A percentile compares a stretch with the other conserved stretches of the same genome.
Evolutionary conservation across 2,797 vertebrate genomes (phyloP).

Genomic region (Sebastes kiyomatsui): DNA sequence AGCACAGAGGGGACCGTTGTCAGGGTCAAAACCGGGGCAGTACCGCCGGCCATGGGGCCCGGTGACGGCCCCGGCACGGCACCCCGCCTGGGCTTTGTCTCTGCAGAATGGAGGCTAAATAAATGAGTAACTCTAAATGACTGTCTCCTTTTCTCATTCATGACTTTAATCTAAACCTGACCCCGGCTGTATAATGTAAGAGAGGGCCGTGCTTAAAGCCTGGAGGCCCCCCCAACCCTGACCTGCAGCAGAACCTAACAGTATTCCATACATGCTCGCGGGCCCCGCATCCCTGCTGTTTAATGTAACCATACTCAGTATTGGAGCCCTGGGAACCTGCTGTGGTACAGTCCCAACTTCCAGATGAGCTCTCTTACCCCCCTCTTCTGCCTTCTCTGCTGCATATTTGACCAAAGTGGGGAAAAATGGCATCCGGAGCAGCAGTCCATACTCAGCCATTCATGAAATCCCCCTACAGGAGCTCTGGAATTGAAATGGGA

Average conservation of each 20-base stretch:
- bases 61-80: constrained; percentile 60
- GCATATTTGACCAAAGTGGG: constrained; percentile 60
- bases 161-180: constrained; percentile 79
- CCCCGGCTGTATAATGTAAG: constrained; percentile 72
- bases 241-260: constrained; percentile 60
- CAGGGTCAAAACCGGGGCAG: constrained; percentile 83
- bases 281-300: constrained; percentile 55
- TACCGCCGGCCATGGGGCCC: constrained; percentile 56
- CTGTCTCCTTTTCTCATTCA: constrained; percentile 83
- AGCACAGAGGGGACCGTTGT: constrained; percentile 73
- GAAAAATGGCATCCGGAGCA: constrained; percentile 57
- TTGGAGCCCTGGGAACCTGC: constrained; percentile 59
- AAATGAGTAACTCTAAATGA: constrained; percentile 85
- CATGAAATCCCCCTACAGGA: constrained; percentile 76
- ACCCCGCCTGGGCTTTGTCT: constrained; percentile 80
- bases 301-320: constrained; percentile 64
- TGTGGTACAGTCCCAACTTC: constrained; percentile 63
- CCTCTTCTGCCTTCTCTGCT: constrained; percentile 33
- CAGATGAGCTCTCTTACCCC: constrained; percentile 55
- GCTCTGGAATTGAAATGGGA: constrained; percentile 73
- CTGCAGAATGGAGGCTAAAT: constrained; percentile 76
- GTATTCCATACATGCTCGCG: constrained; percentile 42
- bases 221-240: constrained; percentile 40
- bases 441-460: constrained; percentile 74
- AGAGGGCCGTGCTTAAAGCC: constrained; percentile 48